Conservation (phyloP, 1,140 invertebrate genomes). For the Leptopilina boulardi region DNA sequence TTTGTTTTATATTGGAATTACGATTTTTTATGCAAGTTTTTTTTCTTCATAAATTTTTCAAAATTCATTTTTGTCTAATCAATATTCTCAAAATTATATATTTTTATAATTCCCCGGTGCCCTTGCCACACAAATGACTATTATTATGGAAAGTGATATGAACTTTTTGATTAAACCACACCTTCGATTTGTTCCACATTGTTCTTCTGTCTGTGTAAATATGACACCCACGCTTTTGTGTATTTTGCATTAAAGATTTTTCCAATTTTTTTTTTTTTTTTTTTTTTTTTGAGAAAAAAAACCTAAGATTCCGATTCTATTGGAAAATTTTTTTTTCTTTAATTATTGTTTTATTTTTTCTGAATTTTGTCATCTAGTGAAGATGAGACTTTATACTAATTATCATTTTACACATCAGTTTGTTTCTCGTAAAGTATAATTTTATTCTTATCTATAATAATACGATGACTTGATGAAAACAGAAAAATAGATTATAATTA, state of each 20-base stretch:
- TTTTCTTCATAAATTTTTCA: no score
- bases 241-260: neutral
- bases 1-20: no score
- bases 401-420: neutral
- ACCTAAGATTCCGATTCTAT: no score
- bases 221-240: neutral
- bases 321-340: neutral
- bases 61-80: no score
- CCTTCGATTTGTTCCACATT: constrained; percentile 11
- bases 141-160: no score
- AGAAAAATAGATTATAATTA: neutral
- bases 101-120: no score
- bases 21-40: no score
- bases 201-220: neutral
- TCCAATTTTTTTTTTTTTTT: neutral
- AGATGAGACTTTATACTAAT: neutral
- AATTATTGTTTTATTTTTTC: neutral
- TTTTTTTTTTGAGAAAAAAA: neutral
- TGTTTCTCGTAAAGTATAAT: neutral
- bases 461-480: neutral
- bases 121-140: no score
- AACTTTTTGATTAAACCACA: neutral
- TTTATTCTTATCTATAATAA: neutral
- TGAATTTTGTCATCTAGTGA: neutral
- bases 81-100: no score